phyloP scores from a whole-genome alignment of 2,113 vertebrate species.

The Leptosomus discolor region DNA sequence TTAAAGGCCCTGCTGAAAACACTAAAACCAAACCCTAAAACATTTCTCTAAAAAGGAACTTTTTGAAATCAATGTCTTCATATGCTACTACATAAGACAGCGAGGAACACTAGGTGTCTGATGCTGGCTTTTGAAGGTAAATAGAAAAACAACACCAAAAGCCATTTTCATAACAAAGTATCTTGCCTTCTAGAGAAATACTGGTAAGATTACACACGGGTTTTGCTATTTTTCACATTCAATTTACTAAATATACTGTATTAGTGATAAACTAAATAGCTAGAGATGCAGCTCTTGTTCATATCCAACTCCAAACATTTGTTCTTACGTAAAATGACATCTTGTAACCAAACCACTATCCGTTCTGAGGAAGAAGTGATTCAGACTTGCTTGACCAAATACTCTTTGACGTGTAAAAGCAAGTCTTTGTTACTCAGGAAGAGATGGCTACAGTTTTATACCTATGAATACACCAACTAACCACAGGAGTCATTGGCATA shows the following conservation, averaged over 20 bases:
- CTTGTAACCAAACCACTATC: slow-evolving; percentile 54
- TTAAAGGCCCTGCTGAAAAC: slow-evolving; percentile 59
- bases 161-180: slow-evolving; percentile 47
- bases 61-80: neutral
- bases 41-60: slow-evolving; percentile 50
- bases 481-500: slow-evolving; percentile 65
- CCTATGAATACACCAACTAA: slow-evolving; percentile 62
- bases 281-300: slow-evolving; percentile 61
- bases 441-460: slow-evolving; percentile 58
- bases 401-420: slow-evolving; percentile 40
- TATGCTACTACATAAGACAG: slow-evolving; percentile 11
- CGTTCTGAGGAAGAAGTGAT: slow-evolving; percentile 50
- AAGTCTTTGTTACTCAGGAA: slow-evolving; percentile 46
- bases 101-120: slow-evolving; percentile 38
- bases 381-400: slow-evolving; percentile 42
- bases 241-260: slow-evolving; percentile 48
- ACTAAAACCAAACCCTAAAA: slow-evolving; percentile 46
- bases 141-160: slow-evolving; percentile 28
- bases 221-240: slow-evolving; percentile 46
- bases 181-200: slow-evolving; percentile 67
- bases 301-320: slow-evolving; percentile 47
- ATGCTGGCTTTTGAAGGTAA: slow-evolving; percentile 66
- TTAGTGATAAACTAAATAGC: slow-evolving; percentile 55
- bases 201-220: slow-evolving; percentile 59
- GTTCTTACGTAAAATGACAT: slow-evolving; percentile 28